These are phyloP conservation scores for silkworm (Bombyx mori) DNA, from an alignment of 1,140 invertebrate genomes.

Conservation along the genomic window ASM3026992v2 NC_085129.1:8625001-8625500, in stretches of 20 bases:
- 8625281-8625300: conserved; percentile 45
- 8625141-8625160: conserved; percentile 38
- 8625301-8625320: conserved; percentile 46
- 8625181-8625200: conserved; percentile 49
- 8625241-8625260: conserved; percentile 39
- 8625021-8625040: conserved; percentile 28
- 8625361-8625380: neutral
- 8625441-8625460: too few species aligned
- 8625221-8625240: conserved; percentile 64
- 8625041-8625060: neutral
- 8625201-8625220: conserved; percentile 62
- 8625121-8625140: conserved; percentile 4
- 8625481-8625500: too few species aligned
- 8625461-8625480: too few species aligned
- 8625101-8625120: too few species aligned
- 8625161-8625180: conserved; percentile 33
- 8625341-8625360: neutral
- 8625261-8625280: conserved; percentile 52
- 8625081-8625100: too few species aligned
- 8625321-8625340: conserved; percentile 35
- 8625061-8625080: neutral
- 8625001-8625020: conserved; percentile 28
- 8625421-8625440: conserved; percentile 13
- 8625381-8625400: conserved; percentile 52
- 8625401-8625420: conserved; percentile 69